Evolutionary conservation across 2,797 vertebrate species (phyloP), one percentile per base, ranked within the genome.

Genomic region (Poeciliopsis turneri): DNA sequence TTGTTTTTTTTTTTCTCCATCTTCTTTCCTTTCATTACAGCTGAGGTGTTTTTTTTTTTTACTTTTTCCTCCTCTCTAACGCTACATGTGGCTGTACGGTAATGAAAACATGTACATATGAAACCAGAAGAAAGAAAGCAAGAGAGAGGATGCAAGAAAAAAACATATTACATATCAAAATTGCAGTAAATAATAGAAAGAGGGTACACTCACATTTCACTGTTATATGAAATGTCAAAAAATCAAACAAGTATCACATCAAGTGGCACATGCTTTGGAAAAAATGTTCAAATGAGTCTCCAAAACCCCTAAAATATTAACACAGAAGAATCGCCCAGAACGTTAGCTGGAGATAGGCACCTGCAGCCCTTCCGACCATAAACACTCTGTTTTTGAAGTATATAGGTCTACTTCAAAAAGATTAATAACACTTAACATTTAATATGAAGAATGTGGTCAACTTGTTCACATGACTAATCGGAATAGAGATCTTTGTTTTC

Each of bases 1-100:
- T 55, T 59, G 53, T 75, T 77, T 66, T 77, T 78, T 77, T 78
- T 49, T 20, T 49, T 74, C 77, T 36, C 49, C 51, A 76, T 55
- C 75, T 83, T 20, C 76, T 53, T 16, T 78, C 53, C 6, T 80
- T 89, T 89, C 78, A 91, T 90, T 88, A 74, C 3, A 0, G 13
- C 72, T 82, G 55, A 75, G n/a, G 45, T 85, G 46, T 73, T 85
- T 88, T 41, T 8, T 41, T 41, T 7, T 39, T 8, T 88, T 79
- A 78, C 85, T 43, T 43, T 11, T 7, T 3, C 7, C 18, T 8
- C 10, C 36, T 61, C 41, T 30, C 64, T 66, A 70, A 78, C 87
- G 87, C 78, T 39, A 55, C 78, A 73, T 49, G 71, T 72, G 77
- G 51, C 82, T 61, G 45, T 78, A 76, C 30, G 77, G 53, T 47